Percentiles rank a stretch among this genome's conserved stretches.
phyloP scores from a whole-genome alignment of 92 coral and sea anemone genomes.

The Pocillopora meandrina region DNA sequence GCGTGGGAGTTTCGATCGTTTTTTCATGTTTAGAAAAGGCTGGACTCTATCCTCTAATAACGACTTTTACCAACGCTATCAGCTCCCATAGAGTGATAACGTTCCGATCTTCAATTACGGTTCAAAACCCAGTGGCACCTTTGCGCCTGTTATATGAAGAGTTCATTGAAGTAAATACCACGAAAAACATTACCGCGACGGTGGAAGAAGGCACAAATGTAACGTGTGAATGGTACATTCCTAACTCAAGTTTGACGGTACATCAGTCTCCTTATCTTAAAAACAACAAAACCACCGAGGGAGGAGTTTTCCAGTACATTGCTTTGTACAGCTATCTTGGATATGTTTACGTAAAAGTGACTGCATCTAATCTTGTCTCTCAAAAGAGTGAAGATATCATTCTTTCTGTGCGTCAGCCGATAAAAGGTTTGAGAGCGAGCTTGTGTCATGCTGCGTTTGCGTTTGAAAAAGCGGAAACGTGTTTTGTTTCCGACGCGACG shows the following conservation, averaged over 20 bases:
- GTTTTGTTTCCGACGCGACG: conserved; percentile 32
- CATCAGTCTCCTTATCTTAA: conserved; percentile 23
- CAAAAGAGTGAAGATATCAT: neutral
- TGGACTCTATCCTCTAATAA: conserved; percentile 10
- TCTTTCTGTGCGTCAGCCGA: conserved; percentile 55
- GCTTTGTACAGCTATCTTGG: conserved; percentile 27
- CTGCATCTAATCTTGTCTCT: conserved; percentile 60
- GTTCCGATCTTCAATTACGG: conserved; percentile 4
- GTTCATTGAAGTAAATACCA: conserved; percentile 13
- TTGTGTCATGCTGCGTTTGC: conserved; percentile 65
- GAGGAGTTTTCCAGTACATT: conserved; percentile 31
- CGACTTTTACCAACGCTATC: neutral
- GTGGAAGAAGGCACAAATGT: conserved; percentile 66
- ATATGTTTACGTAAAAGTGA: conserved; percentile 14
- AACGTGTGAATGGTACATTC: conserved; percentile 56
- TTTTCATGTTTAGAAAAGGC: conserved; percentile 2
- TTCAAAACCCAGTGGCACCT: conserved; percentile 15
- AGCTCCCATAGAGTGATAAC: neutral
- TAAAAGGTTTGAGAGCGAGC: conserved; percentile 62
- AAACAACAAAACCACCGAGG: conserved; percentile 49
- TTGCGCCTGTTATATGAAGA: neutral
- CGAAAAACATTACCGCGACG: neutral
- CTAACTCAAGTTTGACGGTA: conserved; percentile 1
- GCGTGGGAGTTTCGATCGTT: neutral
- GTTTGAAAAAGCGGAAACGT: conserved; percentile 58